Evolutionary conservation across 2,113 vertebrate species (phyloP), one percentile per base, ranked within the genome.

Genomic region (Saiga tatarica): DNA sequence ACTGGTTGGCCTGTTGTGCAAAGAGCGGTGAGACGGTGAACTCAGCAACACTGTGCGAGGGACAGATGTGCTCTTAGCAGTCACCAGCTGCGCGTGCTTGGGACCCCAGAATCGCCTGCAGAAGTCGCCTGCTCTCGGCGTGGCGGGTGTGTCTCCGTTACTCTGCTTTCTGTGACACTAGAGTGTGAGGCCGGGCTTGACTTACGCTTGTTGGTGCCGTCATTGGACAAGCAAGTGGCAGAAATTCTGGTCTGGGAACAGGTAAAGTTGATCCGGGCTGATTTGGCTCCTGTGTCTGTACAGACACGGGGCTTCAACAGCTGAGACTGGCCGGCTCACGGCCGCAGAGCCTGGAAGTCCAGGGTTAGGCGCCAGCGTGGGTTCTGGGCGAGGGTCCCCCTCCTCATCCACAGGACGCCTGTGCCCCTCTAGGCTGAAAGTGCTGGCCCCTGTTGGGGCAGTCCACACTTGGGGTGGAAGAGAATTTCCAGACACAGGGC

Each of bases 321-420:
- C 64, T 67, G 64, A 67, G 64, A 21, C 8, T 10, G 33, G 11
- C 17, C 8, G 4, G 5, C 33, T 67, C 64, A 2, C 11, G 33
- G 33, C 21, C 33, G 16, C 16, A 67, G 9, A 36, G 64, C 33
- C 17, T 5, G 64, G 17, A 67, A 36, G 64, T 19, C 33, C 33
- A 21, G 33, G n/a, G 21, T 67, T 2, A 67, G 33, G 33, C 2
- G 64, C n/a, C 64, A 36, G 33, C 4, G 64, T 36, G 64, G 64
- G 33, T 19, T 19, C 4, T 21, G 4, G 0, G 33, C 16, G 1
- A 67, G 64, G 33, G 64, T 19, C 16, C 8, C 62, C 33, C 64
- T n/a, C 8, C 64, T 21, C 4, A 36, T 0, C 2, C 33, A 36
- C 64, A 36, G 17, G 33, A 11, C 0, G 16, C 17, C 64, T 19